Evolutionary conservation across 2,113 vertebrate genomes (phyloP).

Genomic region (Scortum barcoo): DNA sequence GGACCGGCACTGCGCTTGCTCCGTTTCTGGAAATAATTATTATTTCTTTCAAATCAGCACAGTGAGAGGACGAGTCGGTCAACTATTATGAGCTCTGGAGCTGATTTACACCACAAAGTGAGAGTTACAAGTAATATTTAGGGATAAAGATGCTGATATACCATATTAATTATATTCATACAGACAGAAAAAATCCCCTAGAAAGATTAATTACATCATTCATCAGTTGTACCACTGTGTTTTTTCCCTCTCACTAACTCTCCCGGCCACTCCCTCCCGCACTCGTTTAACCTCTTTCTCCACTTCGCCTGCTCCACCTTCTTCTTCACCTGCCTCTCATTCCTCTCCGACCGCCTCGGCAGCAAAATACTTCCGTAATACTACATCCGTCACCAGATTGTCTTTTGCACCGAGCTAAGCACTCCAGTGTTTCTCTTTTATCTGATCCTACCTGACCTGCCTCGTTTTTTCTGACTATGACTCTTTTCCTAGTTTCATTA

Average conservation of each 20-base stretch:
- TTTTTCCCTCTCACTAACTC: no score
- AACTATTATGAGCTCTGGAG: not conserved
- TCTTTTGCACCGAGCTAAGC: not conserved
- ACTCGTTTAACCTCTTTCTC: no score
- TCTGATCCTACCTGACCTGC: no score
- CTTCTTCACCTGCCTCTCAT: not conserved
- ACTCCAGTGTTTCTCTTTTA: no score
- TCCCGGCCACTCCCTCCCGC: no score
- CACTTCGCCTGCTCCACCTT: not conserved
- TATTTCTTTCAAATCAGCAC: not conserved
- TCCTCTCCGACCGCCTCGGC: not conserved
- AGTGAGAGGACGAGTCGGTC: not conserved
- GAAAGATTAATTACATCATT: not conserved
- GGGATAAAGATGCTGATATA: not conserved
- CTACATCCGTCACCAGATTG: not conserved
- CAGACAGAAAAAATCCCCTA: not conserved
- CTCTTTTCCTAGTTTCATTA: no score
- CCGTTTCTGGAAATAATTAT: not conserved
- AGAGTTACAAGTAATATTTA: not conserved
- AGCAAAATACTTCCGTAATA: not conserved
- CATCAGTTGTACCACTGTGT: no score
- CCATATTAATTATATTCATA: not conserved
- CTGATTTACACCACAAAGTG: not conserved
- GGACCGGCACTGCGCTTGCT: not conserved
- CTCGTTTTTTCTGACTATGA: no score